These are phyloP conservation scores for Tiphia femorata DNA, from an alignment of 2,888 invertebrate genomes.

Conservation along the genomic window DNA sequence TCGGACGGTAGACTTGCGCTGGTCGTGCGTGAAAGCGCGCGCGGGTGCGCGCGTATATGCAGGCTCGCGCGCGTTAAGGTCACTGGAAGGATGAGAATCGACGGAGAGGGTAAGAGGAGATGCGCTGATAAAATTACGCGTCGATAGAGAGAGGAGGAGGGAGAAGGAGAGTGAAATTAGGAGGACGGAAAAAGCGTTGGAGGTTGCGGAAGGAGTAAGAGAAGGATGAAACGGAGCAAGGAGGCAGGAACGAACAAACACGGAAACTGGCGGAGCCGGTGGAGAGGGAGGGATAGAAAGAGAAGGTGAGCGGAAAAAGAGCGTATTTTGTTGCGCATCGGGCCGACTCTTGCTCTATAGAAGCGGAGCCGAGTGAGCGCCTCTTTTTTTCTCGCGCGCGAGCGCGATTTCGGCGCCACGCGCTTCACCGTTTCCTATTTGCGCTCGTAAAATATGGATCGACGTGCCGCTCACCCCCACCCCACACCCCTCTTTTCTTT, in stretches of 20 bases:
- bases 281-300: too few species aligned
- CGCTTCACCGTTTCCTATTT: slow-evolving; percentile 10
- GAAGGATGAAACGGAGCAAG: too few species aligned
- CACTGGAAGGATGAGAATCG: background rate
- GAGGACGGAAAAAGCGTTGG: slow-evolving; percentile 30
- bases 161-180: slow-evolving; percentile 4
- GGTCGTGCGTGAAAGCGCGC: background rate
- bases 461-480: background rate
- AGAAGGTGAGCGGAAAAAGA: too few species aligned
- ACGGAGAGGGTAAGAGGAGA: background rate
- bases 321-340: too few species aligned
- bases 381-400: slow-evolving; percentile 15
- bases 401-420: slow-evolving; percentile 18
- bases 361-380: too few species aligned
- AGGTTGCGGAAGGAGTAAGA: slow-evolving; percentile 29
- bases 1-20: too few species aligned
- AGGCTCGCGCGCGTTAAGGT: background rate
- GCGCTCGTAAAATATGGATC: slow-evolving; percentile 20
- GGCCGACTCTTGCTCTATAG: too few species aligned
- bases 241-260: too few species aligned
- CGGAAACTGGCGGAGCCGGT: too few species aligned
- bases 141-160: slow-evolving; percentile 5
- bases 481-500: background rate
- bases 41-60: background rate
- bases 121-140: background rate